A percentile compares a stretch with the other conserved stretches of the same genome.
Evolutionary conservation across 2,888 invertebrate species (phyloP).

Genomic region (Plebejus melissa): DNA sequence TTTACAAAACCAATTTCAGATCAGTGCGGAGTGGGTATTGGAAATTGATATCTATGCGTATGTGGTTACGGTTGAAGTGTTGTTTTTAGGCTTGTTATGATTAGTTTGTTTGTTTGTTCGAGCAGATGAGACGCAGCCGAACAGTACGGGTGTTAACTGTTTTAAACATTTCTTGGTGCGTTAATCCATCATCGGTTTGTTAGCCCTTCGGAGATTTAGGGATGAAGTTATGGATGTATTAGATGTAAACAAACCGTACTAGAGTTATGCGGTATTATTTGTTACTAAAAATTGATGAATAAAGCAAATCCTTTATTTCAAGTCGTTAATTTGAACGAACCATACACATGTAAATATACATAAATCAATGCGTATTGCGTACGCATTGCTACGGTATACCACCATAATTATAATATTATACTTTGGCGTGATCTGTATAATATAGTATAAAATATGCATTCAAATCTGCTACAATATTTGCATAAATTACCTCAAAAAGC

Average conservation of each 20-base stretch:
- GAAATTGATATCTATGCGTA: constrained; percentile 41
- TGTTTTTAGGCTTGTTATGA: constrained; percentile 34
- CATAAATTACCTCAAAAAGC: neutral
- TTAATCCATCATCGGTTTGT: constrained; percentile 51
- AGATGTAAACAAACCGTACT: constrained; percentile 19
- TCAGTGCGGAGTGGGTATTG: constrained; percentile 36
- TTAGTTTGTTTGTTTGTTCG: constrained; percentile 52
- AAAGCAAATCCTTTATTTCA: neutral
- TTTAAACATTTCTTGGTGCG: constrained; percentile 46
- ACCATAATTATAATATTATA: neutral
- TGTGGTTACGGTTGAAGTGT: constrained; percentile 38
- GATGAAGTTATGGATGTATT: constrained; percentile 32
- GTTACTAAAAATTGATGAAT: neutral
- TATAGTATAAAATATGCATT: neutral
- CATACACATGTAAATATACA: neutral
- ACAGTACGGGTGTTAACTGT: constrained; percentile 52
- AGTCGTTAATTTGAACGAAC: neutral
- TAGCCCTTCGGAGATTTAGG: constrained; percentile 38
- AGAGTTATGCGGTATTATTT: constrained; percentile 6
- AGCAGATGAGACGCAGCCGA: constrained; percentile 67
- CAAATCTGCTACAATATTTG: neutral
- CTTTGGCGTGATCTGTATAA: neutral
- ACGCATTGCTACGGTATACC: too few relatives aligned
- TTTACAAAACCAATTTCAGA: constrained; percentile 42
- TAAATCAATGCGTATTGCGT: too few relatives aligned